A percentile compares a stretch with the other conserved stretches of the same genome.
Conservation (phyloP, 2,888 invertebrate species). For the Nycteola revayana region DNA sequence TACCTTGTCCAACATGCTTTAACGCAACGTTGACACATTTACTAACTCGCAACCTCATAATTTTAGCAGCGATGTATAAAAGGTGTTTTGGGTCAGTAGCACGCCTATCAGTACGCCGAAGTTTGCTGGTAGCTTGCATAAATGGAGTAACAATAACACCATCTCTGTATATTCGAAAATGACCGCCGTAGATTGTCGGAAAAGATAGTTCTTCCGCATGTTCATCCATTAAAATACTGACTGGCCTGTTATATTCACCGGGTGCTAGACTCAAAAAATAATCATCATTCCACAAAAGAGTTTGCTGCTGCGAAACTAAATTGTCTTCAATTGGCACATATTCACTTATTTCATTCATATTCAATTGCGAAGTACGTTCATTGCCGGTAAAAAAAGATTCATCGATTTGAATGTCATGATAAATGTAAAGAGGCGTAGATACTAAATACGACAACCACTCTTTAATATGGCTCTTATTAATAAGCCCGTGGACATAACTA, state of each 20-base stretch:
- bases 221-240: constrained; percentile 45
- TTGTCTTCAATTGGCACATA: constrained; percentile 30
- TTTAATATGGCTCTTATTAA: constrained; percentile 36
- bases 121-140: constrained; percentile 51
- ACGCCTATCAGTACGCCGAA: constrained; percentile 49
- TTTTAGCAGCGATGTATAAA: constrained; percentile 57
- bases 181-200: constrained; percentile 52
- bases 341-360: constrained; percentile 32
- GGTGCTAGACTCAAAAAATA: constrained; percentile 40
- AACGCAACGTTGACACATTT: constrained; percentile 34
- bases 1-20: constrained; percentile 30
- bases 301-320: constrained; percentile 38
- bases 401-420: constrained; percentile 37
- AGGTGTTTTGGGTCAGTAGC: constrained; percentile 45
- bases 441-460: constrained; percentile 35
- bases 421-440: constrained; percentile 37
- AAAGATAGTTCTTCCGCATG: constrained; percentile 59
- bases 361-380: constrained; percentile 17
- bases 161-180: constrained; percentile 36
- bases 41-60: constrained; percentile 37
- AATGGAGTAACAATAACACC: constrained; percentile 42
- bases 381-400: constrained; percentile 33
- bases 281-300: constrained; percentile 44
- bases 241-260: constrained; percentile 36
- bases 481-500: constrained; percentile 34